phyloP scores from a whole-genome alignment of 2,113 vertebrate species.

The Capreolus pygargus region DNA sequence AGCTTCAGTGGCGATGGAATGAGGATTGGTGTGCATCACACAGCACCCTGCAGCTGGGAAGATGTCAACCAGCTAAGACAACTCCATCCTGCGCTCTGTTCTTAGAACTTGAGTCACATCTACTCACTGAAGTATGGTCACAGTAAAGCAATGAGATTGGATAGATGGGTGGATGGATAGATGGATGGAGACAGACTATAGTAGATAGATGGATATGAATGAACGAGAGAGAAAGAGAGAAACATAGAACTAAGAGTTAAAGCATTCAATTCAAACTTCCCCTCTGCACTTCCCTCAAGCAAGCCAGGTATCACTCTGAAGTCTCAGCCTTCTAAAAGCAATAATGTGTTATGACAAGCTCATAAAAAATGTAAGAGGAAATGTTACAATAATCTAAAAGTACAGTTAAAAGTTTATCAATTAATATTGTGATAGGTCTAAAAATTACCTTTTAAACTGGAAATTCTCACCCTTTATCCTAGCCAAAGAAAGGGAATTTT shows the following conservation, averaged over 20 bases:
- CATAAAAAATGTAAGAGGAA: background rate
- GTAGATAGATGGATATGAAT: background rate
- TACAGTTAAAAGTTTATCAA: background rate
- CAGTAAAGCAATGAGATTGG: background rate
- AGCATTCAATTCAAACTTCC: background rate
- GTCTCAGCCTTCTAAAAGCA: background rate
- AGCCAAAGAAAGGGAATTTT: background rate
- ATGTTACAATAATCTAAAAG: background rate
- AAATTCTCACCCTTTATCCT: background rate
- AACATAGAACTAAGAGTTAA: background rate
- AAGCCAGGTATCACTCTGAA: background rate
- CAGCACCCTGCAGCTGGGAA: background rate
- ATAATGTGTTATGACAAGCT: background rate
- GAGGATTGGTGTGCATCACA: background rate
- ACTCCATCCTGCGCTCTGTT: background rate
- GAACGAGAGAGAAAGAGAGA: fast-evolving
- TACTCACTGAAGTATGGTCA: background rate
- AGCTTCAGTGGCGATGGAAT: background rate
- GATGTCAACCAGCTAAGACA: background rate
- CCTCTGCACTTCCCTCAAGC: background rate
- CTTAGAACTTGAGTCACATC: background rate
- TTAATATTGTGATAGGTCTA: background rate
- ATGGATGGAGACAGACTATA: background rate
- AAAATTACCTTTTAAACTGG: background rate
- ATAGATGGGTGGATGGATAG: background rate